These are phyloP conservation scores for Allobates femoralis DNA, from an alignment of 2,797 vertebrate species.

Conservation along the genomic window DNA sequence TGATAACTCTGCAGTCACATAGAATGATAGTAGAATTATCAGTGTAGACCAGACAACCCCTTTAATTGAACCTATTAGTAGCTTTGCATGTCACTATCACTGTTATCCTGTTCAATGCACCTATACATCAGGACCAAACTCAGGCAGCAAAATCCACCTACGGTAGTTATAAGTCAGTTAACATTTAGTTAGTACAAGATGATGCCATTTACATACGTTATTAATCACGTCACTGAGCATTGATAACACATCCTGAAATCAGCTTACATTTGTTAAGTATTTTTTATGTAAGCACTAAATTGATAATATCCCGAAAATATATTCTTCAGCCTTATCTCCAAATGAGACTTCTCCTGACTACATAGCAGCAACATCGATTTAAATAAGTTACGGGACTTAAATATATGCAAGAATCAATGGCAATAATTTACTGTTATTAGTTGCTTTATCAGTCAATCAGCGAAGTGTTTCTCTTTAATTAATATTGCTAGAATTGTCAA, in stretches of 20 bases:
- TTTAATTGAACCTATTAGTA: neutral
- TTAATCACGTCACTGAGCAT: constrained; percentile 15
- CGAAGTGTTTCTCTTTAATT: constrained; percentile 84
- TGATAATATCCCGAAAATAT: constrained; percentile 11
- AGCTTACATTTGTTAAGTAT: constrained; percentile 13
- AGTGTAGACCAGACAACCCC: no score
- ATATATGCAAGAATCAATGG: constrained; percentile 35
- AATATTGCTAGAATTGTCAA: constrained; percentile 84
- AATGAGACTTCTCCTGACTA: neutral
- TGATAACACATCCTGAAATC: neutral
- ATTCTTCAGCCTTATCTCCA: constrained; percentile 41
- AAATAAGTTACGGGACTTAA: constrained; percentile 53
- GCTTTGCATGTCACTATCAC: neutral
- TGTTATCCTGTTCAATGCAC: neutral
- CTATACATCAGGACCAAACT: neutral
- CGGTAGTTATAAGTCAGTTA: neutral
- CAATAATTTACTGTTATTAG: constrained; percentile 75
- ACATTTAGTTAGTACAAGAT: neutral
- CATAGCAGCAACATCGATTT: neutral
- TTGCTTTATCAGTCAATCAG: constrained; percentile 76
- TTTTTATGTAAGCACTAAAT: neutral
- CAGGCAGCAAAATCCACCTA: no score
- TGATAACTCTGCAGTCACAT: no score
- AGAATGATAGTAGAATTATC: no score
- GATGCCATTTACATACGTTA: neutral